These are phyloP conservation scores for Subanguina moxae DNA, from an alignment of 1,140 invertebrate genomes.

Conservation along the genomic window DNA sequence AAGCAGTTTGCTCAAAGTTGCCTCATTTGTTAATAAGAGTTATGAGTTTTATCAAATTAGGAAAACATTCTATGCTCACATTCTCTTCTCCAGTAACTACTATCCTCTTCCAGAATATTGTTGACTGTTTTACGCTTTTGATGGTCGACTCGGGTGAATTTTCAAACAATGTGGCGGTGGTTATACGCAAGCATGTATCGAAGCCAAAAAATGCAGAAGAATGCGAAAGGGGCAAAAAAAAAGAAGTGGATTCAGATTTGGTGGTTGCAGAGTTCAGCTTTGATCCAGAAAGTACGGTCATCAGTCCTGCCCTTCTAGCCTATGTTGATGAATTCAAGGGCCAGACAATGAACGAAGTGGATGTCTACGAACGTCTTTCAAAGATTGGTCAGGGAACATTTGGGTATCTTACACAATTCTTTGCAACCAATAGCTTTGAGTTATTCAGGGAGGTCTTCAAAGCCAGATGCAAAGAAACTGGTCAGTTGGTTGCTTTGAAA, in stretches of 20 bases:
- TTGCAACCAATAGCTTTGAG: background rate
- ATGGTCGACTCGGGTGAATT: too few relatives aligned
- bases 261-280: background rate
- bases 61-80: too few relatives aligned
- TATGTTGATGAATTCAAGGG: background rate
- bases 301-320: background rate
- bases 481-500: slow-evolving; percentile 91
- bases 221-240: too few relatives aligned
- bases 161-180: too few relatives aligned
- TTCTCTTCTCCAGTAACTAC: too few relatives aligned
- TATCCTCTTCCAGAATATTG: too few relatives aligned
- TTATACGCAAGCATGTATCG: too few relatives aligned
- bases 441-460: slow-evolving; percentile 87
- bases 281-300: background rate
- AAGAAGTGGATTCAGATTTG: background rate
- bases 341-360: background rate
- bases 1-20: too few relatives aligned
- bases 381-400: slow-evolving; percentile 78
- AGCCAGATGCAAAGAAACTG: slow-evolving; percentile 79
- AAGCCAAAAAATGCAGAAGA: too few relatives aligned
- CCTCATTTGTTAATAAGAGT: too few relatives aligned
- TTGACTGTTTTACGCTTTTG: too few relatives aligned
- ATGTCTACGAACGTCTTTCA: background rate
- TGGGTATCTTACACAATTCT: slow-evolving; percentile 69
- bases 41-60: too few relatives aligned